Percentiles rank a stretch among this genome's conserved stretches.
phyloP scores from a whole-genome alignment of 1,140 invertebrate genomes.

The Tetramorium alpestre region DNA sequence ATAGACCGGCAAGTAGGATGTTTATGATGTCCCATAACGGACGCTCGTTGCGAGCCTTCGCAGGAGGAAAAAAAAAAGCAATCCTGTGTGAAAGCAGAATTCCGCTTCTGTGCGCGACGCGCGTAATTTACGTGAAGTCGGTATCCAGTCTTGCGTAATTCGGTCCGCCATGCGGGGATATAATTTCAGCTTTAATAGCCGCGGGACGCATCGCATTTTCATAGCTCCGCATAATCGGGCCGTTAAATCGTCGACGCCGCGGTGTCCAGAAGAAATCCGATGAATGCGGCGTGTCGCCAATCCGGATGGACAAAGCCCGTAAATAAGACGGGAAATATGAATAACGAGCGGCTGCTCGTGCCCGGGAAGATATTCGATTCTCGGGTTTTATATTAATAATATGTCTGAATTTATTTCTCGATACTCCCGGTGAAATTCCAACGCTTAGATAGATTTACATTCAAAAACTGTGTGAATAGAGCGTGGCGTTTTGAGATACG shows the following conservation, averaged over 20 bases:
- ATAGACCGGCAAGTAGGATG: background rate
- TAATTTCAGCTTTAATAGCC: slow-evolving; percentile 68
- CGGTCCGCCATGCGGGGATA: slow-evolving; percentile 20
- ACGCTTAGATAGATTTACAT: background rate
- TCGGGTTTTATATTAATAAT: background rate
- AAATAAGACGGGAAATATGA: slow-evolving; percentile 3
- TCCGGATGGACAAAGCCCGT: background rate
- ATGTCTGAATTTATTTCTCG: background rate
- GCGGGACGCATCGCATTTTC: slow-evolving; percentile 43
- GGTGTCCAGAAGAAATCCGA: background rate
- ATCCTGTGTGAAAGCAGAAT: too few relatives aligned
- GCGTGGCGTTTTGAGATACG: background rate
- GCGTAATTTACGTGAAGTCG: slow-evolving; percentile 46
- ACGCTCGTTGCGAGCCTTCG: background rate
- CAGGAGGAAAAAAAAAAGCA: background rate
- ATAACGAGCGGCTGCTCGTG: background rate
- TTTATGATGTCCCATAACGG: slow-evolving; percentile 6
- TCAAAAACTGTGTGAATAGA: background rate
- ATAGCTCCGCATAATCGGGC: slow-evolving; percentile 60
- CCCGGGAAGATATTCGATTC: background rate
- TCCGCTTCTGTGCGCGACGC: background rate
- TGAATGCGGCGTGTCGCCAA: background rate
- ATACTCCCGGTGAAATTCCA: background rate
- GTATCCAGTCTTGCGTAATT: slow-evolving; percentile 61
- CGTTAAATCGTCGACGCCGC: slow-evolving; percentile 55